Base-by-base conservation (phyloP, 1,140 invertebrate species). In the Oppia nitens region DNA sequence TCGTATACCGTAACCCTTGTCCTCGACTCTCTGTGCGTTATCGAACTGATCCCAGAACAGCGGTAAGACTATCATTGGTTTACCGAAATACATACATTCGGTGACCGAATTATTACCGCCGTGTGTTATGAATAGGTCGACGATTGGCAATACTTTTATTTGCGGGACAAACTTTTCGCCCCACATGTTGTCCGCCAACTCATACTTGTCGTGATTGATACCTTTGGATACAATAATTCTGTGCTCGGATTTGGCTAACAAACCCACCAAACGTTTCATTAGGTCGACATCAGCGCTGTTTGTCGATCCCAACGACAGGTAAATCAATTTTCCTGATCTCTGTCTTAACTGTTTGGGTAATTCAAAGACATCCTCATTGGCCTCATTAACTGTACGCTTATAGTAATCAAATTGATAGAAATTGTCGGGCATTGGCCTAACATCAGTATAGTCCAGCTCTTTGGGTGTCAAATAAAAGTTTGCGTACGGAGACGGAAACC, bases 71-170 rank as follows among this genome's bases (percentile, higher is more conserved):
- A 63, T 62, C 26, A 57, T 45, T 49, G 54, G 54, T 45, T 50
- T 49, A 27, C 62, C 62, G 28, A 50, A 56, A 14, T 26, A 28
- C 2, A 63, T 32, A 25, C 47, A 21, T 49, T 63, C 62, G 9
- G 60, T 63, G 24, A 62, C 12, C 27, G 59, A 62, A 47, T 61
- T 61, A 32, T 60, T 60, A 20, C 69, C 69, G 48, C 68, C 68
- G 49, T 70, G 69, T 28, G 65, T 65, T 20, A 70, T 64, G 50
- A 68, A 67, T 6, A 68, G 40, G 57, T 63, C 60, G 25, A 62
- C 60, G 12, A 24, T 23, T 2, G 59, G 60, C 12, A 61, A 26
- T 17, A 61, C 28, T 23, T 17, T 25, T 1, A 32, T 0, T 54
- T 61, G 60, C 20, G 45, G 45, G 17, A 62, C 28, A 28, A 27